phyloP scores from a whole-genome alignment of 2,888 invertebrate species.

The Rhopalosiphum nymphaeae region DNA sequence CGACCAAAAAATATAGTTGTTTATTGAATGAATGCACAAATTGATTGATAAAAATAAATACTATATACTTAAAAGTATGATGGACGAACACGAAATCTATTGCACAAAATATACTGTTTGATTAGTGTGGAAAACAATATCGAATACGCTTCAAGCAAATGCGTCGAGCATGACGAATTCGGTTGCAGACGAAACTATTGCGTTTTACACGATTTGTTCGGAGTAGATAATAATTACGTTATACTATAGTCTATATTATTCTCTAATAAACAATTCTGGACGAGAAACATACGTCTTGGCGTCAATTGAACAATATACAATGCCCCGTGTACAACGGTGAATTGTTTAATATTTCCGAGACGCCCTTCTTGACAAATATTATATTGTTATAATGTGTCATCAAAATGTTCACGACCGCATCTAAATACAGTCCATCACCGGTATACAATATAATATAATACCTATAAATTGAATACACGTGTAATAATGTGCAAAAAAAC shows the following conservation, averaged over 20 bases:
- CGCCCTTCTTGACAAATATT: not conserved
- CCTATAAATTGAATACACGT: not conserved
- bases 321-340: not conserved
- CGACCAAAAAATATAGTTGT: not conserved
- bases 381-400: not conserved
- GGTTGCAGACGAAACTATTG: not conserved
- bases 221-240: not conserved
- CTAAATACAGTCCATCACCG: not conserved
- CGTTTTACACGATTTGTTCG: not conserved
- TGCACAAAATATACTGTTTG: not conserved
- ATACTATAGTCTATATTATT: not conserved
- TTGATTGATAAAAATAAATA: not conserved
- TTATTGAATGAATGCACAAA: not conserved
- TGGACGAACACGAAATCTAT: not conserved
- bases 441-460: not conserved
- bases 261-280: not conserved
- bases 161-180: not conserved
- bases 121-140: not conserved
- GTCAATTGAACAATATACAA: not conserved
- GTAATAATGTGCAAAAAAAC: not conserved
- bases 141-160: not conserved
- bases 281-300: not conserved
- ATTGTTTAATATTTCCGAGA: not conserved
- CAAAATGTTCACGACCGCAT: not conserved
- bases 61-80: not conserved